Evolutionary conservation across 2,797 vertebrate genomes (phyloP).

Genomic region (Parauchenoglanis ngamensis): DNA sequence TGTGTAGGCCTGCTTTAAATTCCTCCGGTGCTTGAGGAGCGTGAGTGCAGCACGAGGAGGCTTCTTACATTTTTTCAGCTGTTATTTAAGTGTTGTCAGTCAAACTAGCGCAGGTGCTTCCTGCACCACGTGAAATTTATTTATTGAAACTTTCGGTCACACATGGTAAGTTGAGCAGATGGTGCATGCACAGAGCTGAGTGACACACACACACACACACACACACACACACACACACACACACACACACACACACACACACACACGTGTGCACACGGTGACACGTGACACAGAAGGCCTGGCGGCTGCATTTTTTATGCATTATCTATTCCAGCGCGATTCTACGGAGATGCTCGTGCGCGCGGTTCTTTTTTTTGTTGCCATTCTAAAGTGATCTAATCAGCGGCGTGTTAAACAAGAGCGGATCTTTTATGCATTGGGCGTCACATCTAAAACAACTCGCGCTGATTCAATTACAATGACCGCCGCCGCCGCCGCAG

Average conservation of each 20-base stretch:
- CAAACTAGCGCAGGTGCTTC: constrained; percentile 70
- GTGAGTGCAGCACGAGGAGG: constrained; percentile 39
- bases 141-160: constrained; percentile 88
- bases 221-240: not conserved
- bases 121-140: constrained; percentile 76
- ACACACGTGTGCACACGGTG: not conserved
- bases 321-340: constrained; percentile 81
- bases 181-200: constrained; percentile 70
- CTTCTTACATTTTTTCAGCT: constrained; percentile 65
- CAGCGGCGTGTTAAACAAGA: constrained; percentile 91
- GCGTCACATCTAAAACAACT: constrained; percentile 88
- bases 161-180: constrained; percentile 90
- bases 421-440: constrained; percentile 93
- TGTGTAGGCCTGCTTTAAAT: constrained; percentile 56
- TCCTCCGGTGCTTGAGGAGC: constrained; percentile 52
- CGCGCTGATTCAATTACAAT: constrained; percentile 95
- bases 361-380: constrained; percentile 65
- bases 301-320: constrained; percentile 69
- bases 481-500: constrained; percentile 65
- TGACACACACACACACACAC: constrained; percentile 44
- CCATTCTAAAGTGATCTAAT: constrained; percentile 91
- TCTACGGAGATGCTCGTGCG: constrained; percentile 71
- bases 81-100: constrained; percentile 80
- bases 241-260: too few species aligned
- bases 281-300: constrained; percentile 53